Conservation (phyloP, 2,888 invertebrate species). For the Conops quadrifasciatus region DNA sequence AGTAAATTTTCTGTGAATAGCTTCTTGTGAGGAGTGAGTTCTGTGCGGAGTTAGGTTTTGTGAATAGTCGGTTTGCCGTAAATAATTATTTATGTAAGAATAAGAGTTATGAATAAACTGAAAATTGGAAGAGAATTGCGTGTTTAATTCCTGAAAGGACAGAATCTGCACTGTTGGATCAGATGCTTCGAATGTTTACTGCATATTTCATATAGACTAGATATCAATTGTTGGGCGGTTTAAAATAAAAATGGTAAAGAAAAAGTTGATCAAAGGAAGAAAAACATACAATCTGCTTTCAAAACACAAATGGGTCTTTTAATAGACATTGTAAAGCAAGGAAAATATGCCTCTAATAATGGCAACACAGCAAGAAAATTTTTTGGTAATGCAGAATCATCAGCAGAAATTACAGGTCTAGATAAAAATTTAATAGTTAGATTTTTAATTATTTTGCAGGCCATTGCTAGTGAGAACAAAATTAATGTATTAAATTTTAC, state of each 20-base stretch:
- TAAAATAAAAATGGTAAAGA: too few relatives aligned
- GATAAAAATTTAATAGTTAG: conserved; percentile 18
- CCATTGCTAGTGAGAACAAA: conserved; percentile 16
- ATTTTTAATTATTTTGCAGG: too few relatives aligned
- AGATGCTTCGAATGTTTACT: conserved; percentile 31
- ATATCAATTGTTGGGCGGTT: too few relatives aligned
- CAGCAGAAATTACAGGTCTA: too few relatives aligned
- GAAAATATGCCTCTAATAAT: background rate
- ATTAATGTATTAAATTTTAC: conserved; percentile 4
- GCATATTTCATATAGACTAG: conserved; percentile 21
- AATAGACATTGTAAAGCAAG: background rate
- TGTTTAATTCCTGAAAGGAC: too few relatives aligned
- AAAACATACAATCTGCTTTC: background rate
- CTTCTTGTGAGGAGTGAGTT: too few relatives aligned
- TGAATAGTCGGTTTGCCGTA: too few relatives aligned
- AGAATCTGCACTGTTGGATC: conserved; percentile 24
- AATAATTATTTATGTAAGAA: too few relatives aligned
- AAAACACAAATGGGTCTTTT: background rate
- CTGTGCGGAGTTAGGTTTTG: too few relatives aligned
- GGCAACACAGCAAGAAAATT: background rate
- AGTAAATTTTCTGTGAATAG: too few relatives aligned
- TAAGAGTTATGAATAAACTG: too few relatives aligned
- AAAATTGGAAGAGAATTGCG: too few relatives aligned
- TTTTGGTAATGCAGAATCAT: background rate
- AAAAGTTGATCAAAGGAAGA: background rate